A percentile compares a stretch with the other conserved stretches of the same genome.
Conservation (phyloP, 2,888 invertebrate genomes). For the Arrhopalites spinosus region DNA sequence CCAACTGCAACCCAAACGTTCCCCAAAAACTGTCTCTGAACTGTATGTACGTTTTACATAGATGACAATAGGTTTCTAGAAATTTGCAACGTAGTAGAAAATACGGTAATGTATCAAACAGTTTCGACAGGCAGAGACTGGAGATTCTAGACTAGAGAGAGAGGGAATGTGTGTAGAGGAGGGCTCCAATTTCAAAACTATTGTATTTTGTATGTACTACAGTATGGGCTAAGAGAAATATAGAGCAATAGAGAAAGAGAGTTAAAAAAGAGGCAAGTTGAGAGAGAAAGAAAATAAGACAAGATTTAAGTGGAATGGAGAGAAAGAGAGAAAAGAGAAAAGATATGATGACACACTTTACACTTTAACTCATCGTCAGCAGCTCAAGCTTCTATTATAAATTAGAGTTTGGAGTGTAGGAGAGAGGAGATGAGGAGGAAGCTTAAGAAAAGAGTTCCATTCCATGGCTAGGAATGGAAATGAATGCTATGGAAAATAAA, state of each 20-base stretch:
- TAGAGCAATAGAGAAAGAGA: background rate
- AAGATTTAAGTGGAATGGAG: background rate
- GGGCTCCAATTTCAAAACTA: no score
- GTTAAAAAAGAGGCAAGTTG: background rate
- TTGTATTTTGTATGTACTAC: no score
- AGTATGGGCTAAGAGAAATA: background rate
- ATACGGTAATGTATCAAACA: constrained; percentile 4
- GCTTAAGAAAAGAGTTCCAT: no score
- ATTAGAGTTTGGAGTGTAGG: background rate
- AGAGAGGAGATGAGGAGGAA: background rate
- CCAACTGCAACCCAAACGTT: no score
- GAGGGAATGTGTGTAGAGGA: no score
- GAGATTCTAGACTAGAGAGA: no score
- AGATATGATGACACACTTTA: constrained; percentile 7
- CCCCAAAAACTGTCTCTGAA: background rate
- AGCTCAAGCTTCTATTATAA: constrained; percentile 1
- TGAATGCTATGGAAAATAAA: constrained; percentile 20
- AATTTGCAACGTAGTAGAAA: background rate
- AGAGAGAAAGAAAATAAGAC: background rate
- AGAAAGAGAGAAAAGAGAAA: background rate
- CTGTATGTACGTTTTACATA: no score
- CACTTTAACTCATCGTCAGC: constrained; percentile 7
- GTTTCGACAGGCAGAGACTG: background rate
- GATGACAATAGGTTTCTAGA: background rate
- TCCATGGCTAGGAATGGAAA: background rate